Evolutionary conservation across 2,888 invertebrate genomes (phyloP).

Genomic region (Orchestes rusci): DNA sequence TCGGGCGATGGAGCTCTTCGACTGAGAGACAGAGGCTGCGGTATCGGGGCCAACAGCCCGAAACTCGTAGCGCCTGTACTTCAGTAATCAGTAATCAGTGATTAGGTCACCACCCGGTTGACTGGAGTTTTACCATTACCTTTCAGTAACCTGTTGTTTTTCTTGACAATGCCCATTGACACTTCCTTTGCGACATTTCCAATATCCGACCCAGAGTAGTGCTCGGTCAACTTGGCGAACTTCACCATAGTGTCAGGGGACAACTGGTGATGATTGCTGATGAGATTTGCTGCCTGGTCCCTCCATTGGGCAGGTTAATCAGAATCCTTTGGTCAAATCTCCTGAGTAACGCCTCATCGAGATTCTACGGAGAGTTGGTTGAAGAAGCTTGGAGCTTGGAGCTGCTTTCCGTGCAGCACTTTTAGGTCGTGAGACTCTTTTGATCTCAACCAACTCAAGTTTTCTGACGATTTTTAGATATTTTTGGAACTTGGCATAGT

Average conservation of each 20-base stretch:
- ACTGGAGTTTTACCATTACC: slow-evolving; percentile 2
- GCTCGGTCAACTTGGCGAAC: slow-evolving; percentile 54
- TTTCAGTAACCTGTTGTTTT: slow-evolving; percentile 35
- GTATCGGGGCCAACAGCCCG: no score
- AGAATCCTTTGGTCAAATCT: slow-evolving; percentile 82
- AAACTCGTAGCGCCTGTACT: no score
- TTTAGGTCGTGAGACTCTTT: slow-evolving; percentile 3
- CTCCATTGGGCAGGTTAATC: slow-evolving; percentile 65
- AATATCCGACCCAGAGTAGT: slow-evolving; percentile 86
- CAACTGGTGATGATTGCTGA: slow-evolving; percentile 44
- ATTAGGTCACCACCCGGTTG: slow-evolving; percentile 44
- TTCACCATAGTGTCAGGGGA: slow-evolving; percentile 39
- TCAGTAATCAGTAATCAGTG: no score
- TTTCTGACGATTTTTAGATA: slow-evolving; percentile 74
- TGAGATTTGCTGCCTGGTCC: slow-evolving; percentile 64
- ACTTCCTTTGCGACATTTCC: slow-evolving; percentile 83
- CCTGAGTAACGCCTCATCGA: slow-evolving; percentile 81
- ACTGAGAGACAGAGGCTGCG: no score
- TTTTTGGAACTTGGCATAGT: slow-evolving; percentile 76
- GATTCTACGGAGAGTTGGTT: slow-evolving; percentile 90
- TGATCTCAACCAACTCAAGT: slow-evolving; percentile 25
- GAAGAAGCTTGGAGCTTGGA: slow-evolving; percentile 47
- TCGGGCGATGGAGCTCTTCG: no score
- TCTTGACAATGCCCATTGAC: slow-evolving; percentile 69
- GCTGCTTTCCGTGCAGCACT: not conserved